A percentile compares a stretch with the other conserved stretches of the same genome.
These are phyloP conservation scores for Holothuria glaberrima DNA, from an alignment of 35 echinoderm and acorn worm genomes.

Conservation along the genomic window DNA sequence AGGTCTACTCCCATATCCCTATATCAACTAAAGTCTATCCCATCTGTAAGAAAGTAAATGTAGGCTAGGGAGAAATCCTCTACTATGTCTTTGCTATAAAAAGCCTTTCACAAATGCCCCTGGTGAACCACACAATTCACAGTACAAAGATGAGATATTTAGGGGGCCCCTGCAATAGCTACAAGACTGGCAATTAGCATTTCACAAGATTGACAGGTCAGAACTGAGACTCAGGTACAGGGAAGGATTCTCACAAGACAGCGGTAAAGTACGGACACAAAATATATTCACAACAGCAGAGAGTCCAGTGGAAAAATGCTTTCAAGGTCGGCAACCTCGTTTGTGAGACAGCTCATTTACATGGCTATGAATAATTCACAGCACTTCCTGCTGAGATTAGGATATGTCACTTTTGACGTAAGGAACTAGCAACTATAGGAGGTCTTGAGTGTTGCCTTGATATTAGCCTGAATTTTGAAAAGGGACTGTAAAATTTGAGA, in stretches of 20 bases:
- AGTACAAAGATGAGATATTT: too few relatives aligned
- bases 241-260: not conserved
- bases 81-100: too few relatives aligned
- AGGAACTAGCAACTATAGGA: conserved; percentile 1
- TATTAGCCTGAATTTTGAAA: conserved; percentile 49
- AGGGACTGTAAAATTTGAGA: conserved; percentile 2
- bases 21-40: too few relatives aligned
- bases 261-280: not conserved
- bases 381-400: conserved; percentile 42
- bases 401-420: conserved; percentile 51
- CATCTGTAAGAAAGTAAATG: too few relatives aligned
- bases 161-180: conserved; percentile 39
- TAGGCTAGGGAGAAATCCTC: too few relatives aligned
- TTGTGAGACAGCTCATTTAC: conserved; percentile 52
- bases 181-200: conserved; percentile 45
- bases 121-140: too few relatives aligned
- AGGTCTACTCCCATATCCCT: too few relatives aligned
- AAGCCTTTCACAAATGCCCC: too few relatives aligned
- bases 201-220: conserved; percentile 31
- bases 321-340: conserved; percentile 43
- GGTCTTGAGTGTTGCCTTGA: conserved; percentile 3
- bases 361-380: conserved; percentile 53
- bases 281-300: conserved; percentile 22
- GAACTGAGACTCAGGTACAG: conserved; percentile 35
- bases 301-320: conserved; percentile 33